These are phyloP conservation scores for Lithophane semibrunnea DNA, from an alignment of 2,888 invertebrate species.

Conservation along the genomic window DNA sequence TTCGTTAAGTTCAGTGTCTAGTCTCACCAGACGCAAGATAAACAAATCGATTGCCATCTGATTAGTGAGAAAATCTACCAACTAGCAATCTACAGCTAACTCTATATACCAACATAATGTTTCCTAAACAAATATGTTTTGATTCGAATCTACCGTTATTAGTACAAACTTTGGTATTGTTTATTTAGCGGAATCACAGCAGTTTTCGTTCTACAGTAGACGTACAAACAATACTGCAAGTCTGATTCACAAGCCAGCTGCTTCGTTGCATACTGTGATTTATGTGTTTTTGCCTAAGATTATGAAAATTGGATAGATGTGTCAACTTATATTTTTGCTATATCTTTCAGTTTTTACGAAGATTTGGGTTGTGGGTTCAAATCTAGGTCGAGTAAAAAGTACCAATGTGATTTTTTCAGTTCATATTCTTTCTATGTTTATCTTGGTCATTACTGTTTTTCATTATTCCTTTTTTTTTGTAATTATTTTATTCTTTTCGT, in stretches of 20 bases:
- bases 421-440: neutral
- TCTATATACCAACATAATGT: neutral
- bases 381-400: neutral
- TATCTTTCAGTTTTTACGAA: neutral
- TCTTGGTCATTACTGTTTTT: too few relatives aligned
- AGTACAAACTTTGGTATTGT: constrained; percentile 41
- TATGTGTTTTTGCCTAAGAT: constrained; percentile 23
- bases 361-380: neutral
- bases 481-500: too few relatives aligned
- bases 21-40: neutral
- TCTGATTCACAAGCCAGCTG: constrained; percentile 54
- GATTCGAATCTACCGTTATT: constrained; percentile 27
- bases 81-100: neutral
- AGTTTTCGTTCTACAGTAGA: constrained; percentile 9
- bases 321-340: neutral
- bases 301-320: constrained; percentile 21
- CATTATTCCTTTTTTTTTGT: too few relatives aligned
- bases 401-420: neutral
- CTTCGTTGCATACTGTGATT: constrained; percentile 43
- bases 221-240: constrained; percentile 49
- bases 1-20: constrained; percentile 8
- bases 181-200: constrained; percentile 34
- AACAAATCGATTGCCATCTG: constrained; percentile 20
- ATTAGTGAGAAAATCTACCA: constrained; percentile 4
- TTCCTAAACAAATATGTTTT: constrained; percentile 47